A percentile compares a stretch with the other conserved stretches of the same genome.
Evolutionary conservation across 2,888 invertebrate species (phyloP).

Genomic region (Caenorhabditis zanzibari): DNA sequence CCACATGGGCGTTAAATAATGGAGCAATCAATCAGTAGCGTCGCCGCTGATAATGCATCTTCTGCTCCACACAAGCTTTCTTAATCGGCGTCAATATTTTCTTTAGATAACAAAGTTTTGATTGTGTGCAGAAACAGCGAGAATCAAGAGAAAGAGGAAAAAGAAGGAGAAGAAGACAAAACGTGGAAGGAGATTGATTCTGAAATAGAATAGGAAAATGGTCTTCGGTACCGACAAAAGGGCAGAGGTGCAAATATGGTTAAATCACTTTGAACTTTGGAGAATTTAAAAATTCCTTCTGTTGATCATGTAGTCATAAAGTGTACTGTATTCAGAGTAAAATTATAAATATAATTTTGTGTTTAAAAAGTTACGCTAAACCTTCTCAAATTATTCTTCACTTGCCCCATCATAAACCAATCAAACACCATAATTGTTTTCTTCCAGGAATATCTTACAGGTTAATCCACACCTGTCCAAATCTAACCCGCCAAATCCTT

Average conservation of each 20-base stretch:
- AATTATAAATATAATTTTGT: too few relatives aligned
- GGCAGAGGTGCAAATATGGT: background rate
- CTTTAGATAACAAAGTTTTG: constrained; percentile 61
- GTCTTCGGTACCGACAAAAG: background rate
- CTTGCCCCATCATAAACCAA: too few relatives aligned
- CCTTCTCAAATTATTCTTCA: too few relatives aligned
- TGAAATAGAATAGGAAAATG: background rate
- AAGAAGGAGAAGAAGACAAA: background rate
- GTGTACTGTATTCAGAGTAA: too few relatives aligned
- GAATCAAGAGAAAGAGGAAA: background rate
- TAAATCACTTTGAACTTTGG: background rate
- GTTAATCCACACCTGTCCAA: constrained; percentile 28
- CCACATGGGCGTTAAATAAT: constrained; percentile 58
- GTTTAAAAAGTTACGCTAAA: too few relatives aligned
- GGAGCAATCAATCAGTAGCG: constrained; percentile 62
- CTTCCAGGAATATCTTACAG: background rate
- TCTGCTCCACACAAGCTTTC: constrained; percentile 33
- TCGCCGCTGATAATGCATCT: constrained; percentile 46
- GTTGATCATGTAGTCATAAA: too few relatives aligned
- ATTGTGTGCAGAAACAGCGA: constrained; percentile 21
- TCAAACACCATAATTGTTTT: background rate
- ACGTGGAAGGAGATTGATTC: constrained; percentile 11
- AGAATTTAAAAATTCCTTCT: too few relatives aligned
- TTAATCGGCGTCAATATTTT: constrained; percentile 63
- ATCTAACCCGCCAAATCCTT: constrained; percentile 18